These are phyloP conservation scores for Malacoraja senta DNA, from an alignment of 2,797 vertebrate species.

Conservation along the genomic window DNA sequence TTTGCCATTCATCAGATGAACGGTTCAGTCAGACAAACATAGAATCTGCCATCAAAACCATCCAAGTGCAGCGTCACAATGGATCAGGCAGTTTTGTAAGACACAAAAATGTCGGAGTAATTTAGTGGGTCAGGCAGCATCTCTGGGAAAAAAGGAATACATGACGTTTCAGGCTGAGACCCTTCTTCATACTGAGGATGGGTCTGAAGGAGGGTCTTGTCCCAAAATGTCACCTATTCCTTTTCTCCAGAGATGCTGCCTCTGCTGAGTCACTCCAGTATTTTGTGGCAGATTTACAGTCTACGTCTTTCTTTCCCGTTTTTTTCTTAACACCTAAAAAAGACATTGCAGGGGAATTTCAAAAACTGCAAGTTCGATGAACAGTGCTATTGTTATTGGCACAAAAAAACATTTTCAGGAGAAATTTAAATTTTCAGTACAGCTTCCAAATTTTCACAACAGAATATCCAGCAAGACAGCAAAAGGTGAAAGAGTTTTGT, in stretches of 20 bases:
- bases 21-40: background rate
- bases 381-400: no score
- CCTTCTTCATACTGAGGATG: no score
- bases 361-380: background rate
- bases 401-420: background rate
- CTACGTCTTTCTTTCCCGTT: background rate
- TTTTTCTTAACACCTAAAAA: background rate
- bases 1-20: background rate
- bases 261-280: no score
- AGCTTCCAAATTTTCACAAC: no score
- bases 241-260: no score
- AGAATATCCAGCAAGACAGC: background rate
- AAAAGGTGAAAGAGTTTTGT: background rate
- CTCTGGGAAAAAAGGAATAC: no score
- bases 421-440: background rate
- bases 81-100: background rate
- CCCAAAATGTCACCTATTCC: no score
- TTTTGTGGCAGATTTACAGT: no score
- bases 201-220: no score
- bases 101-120: no score
- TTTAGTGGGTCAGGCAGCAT: no score
- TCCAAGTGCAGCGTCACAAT: background rate
- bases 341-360: background rate
- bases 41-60: background rate
- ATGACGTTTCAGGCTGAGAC: no score